Percentiles rank a stretch among this genome's conserved stretches.
Conservation (phyloP, 2,113 vertebrate species). For the Catharus fuscescens region DNA sequence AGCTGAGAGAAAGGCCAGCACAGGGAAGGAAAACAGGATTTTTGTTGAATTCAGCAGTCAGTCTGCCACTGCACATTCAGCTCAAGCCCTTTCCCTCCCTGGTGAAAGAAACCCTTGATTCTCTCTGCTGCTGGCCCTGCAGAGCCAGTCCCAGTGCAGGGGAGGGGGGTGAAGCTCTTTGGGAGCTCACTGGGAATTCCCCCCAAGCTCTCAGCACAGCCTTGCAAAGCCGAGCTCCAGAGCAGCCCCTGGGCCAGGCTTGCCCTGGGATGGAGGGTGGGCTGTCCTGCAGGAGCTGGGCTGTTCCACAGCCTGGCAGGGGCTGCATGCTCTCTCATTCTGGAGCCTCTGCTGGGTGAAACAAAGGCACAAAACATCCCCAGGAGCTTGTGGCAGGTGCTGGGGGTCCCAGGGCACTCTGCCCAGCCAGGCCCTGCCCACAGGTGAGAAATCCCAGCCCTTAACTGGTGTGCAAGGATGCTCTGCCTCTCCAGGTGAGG, state of each 20-base stretch:
- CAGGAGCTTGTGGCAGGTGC: neutral
- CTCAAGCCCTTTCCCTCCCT: neutral
- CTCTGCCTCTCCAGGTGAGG: constrained; percentile 58
- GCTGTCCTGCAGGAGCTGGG: neutral
- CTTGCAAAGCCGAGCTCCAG: neutral
- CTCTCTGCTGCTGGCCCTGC: neutral
- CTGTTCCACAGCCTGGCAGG: neutral
- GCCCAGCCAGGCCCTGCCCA: neutral
- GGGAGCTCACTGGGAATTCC: neutral
- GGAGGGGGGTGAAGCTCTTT: neutral
- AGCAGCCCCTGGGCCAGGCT: neutral
- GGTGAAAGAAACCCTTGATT: neutral
- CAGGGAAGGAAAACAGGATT: neutral
- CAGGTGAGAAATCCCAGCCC: neutral
- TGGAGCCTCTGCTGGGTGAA: neutral
- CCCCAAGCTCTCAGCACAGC: neutral
- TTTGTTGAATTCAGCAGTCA: neutral
- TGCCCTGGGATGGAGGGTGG: neutral
- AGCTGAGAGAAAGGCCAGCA: neutral
- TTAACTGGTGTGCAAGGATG: neutral
- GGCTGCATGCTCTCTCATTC: neutral
- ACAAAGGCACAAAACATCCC: neutral
- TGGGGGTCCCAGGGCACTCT: neutral
- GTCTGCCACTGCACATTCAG: neutral
- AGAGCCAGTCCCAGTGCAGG: neutral